Conservation (phyloP, 2,797 vertebrate genomes). For the Rhinella marina region DNA sequence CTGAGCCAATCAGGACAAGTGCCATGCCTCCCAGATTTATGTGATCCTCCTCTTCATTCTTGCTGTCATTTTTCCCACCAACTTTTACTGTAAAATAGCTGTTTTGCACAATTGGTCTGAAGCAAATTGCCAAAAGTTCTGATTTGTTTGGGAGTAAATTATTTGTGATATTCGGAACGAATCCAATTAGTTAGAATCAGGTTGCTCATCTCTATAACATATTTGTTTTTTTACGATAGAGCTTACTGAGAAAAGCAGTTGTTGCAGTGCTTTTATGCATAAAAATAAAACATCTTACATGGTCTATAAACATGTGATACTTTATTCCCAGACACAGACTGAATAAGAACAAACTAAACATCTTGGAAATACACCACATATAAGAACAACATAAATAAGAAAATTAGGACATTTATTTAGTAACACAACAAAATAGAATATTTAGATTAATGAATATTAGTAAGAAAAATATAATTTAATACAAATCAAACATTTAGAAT, state of each 20-base stretch:
- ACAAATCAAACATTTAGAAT: conserved; percentile 27
- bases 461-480: conserved; percentile 33
- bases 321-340: not conserved
- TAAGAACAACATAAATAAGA: not conserved
- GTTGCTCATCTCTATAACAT: too few relatives aligned
- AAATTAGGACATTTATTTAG: conserved; percentile 18
- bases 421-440: conserved; percentile 17
- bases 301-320: not conserved
- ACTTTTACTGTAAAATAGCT: too few relatives aligned
- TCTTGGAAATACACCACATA: not conserved
- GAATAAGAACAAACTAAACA: not conserved
- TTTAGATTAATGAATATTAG: conserved; percentile 19
- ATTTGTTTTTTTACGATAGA: too few relatives aligned
- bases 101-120: too few relatives aligned
- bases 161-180: too few relatives aligned
- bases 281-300: not conserved
- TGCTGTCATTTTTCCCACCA: too few relatives aligned
- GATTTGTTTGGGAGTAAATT: too few relatives aligned
- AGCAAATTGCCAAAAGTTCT: too few relatives aligned
- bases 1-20: too few relatives aligned
- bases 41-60: too few relatives aligned
- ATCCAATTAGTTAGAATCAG: too few relatives aligned
- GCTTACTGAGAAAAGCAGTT: not conserved
- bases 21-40: too few relatives aligned
- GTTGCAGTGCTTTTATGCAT: not conserved